Evolutionary conservation across 2,113 vertebrate species (phyloP).

Genomic region (Columbina picui): DNA sequence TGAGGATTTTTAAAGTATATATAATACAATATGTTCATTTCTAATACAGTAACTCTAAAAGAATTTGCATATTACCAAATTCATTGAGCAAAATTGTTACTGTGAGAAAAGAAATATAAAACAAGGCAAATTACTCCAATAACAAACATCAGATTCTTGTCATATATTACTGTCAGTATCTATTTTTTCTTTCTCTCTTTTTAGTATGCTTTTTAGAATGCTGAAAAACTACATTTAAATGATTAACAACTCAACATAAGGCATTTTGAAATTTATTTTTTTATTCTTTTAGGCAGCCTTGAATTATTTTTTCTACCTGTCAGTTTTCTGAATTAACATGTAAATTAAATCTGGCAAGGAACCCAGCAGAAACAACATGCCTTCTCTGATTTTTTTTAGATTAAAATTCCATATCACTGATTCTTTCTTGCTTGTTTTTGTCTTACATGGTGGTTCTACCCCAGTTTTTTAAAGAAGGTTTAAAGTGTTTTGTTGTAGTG

Average conservation of each 20-base stretch:
- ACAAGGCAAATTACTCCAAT: not conserved
- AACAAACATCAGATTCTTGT: not conserved
- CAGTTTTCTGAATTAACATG: not conserved
- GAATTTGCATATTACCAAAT: not conserved
- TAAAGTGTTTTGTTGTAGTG: not conserved
- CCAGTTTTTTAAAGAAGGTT: not conserved
- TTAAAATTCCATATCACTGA: not conserved
- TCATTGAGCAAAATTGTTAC: not conserved
- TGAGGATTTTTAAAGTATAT: not conserved
- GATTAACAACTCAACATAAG: not conserved
- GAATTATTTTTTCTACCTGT: not conserved
- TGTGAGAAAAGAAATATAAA: not conserved
- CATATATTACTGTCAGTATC: not conserved
- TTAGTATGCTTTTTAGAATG: not conserved
- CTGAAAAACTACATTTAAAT: not conserved
- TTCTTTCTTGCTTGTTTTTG: not conserved
- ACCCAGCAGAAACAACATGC: not conserved
- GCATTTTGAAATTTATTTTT: not conserved
- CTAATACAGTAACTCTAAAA: not conserved
- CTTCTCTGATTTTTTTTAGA: not conserved
- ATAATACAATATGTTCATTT: not conserved
- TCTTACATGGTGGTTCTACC: not conserved
- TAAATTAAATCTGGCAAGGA: not conserved
- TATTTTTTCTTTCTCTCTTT: not conserved
- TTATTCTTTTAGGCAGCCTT: not conserved